Evolutionary conservation across 2,113 vertebrate species (phyloP).

Genomic region (Platanista minor): DNA sequence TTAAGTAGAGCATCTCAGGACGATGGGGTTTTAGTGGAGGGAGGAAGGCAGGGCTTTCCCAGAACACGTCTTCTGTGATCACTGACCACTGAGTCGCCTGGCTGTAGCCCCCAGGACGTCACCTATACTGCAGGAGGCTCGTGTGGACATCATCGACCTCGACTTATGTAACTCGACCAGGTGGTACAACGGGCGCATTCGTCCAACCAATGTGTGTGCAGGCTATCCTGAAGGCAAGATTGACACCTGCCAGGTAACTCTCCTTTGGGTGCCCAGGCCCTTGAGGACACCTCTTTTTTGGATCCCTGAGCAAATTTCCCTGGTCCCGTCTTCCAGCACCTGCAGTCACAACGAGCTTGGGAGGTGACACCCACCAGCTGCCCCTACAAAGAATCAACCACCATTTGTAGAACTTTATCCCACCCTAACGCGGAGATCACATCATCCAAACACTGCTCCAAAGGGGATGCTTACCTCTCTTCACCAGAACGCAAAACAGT

Average conservation of each 20-base stretch:
- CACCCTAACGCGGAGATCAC: neutral
- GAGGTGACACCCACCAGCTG: neutral
- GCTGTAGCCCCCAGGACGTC: conserved; percentile 19
- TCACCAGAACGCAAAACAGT: neutral
- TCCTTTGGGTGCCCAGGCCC: neutral
- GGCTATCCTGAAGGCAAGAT: conserved; percentile 69
- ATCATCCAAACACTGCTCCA: neutral
- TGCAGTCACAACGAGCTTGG: neutral
- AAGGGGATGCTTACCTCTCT: neutral
- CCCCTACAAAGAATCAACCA: neutral
- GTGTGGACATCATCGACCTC: conserved; percentile 44
- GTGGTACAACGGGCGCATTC: conserved; percentile 72
- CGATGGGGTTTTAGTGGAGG: neutral
- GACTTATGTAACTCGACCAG: conserved; percentile 66
- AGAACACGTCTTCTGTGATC: rapidly evolving
- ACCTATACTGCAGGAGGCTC: conserved; percentile 58
- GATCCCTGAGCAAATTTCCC: neutral
- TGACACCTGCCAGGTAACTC: conserved; percentile 76
- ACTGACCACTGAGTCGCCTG: neutral
- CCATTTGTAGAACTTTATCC: neutral
- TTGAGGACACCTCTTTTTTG: neutral
- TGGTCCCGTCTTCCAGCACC: neutral
- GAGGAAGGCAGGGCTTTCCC: neutral
- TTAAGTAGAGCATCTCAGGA: neutral
- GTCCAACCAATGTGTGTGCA: conserved; percentile 59